A percentile compares a stretch with the other conserved stretches of the same genome.
These are phyloP conservation scores for Nyleta sp. DNA, from an alignment of 2,888 invertebrate genomes.

Conservation along the genomic window DNA sequence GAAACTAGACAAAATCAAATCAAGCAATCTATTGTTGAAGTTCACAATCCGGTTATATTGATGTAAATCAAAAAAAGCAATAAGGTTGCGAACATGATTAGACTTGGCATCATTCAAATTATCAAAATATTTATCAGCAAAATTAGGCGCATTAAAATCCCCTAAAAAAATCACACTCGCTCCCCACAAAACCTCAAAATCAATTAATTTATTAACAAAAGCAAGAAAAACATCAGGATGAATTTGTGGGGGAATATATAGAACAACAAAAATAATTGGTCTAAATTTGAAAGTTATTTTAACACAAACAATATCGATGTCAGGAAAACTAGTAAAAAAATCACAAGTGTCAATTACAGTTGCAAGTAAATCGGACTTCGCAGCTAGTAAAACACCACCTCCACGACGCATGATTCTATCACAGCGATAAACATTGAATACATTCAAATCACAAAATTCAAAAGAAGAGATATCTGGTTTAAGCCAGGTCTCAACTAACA, in stretches of 20 bases:
- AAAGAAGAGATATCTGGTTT: constrained; percentile 2
- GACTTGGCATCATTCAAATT: background rate
- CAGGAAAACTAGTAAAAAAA: background rate
- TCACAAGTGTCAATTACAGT: background rate
- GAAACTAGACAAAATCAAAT: background rate
- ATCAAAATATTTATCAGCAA: background rate
- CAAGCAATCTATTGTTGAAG: background rate
- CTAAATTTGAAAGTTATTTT: background rate
- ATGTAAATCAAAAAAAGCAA: background rate
- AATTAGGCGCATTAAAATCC: background rate
- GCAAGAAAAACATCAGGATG: background rate
- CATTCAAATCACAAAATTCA: constrained; percentile 19
- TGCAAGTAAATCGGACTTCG: background rate
- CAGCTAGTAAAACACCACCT: background rate
- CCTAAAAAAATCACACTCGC: background rate
- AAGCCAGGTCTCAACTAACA: constrained; percentile 6
- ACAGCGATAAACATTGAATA: constrained; percentile 7
- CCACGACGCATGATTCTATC: background rate
- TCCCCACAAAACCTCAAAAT: background rate
- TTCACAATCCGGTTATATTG: constrained; percentile 1
- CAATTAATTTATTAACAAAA: constrained; percentile 3
- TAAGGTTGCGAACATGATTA: background rate
- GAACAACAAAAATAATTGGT: background rate
- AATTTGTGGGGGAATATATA: background rate
- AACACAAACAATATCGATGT: background rate